These are phyloP conservation scores for Heliconius nattereri DNA, from an alignment of 1,140 invertebrate species.

Conservation along the genomic window DNA sequence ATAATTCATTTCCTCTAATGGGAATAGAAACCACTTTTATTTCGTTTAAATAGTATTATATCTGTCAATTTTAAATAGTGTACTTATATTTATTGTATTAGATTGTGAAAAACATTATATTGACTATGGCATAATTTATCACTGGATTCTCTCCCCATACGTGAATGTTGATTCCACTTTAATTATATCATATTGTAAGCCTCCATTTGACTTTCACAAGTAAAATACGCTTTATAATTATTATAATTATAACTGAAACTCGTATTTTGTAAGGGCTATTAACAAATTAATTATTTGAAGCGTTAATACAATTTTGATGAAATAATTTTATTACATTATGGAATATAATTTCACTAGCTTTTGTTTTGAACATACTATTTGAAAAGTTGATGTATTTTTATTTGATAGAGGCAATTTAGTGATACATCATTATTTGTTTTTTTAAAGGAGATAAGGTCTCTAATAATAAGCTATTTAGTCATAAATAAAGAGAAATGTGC, in stretches of 20 bases:
- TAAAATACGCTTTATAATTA: background rate
- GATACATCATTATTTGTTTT: too few species aligned
- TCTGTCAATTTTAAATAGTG: too few species aligned
- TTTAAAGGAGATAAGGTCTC: too few species aligned
- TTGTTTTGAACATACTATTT: background rate
- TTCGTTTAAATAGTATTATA: too few species aligned
- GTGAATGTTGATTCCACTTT: background rate
- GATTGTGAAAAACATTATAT: too few species aligned
- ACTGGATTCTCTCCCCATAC: background rate
- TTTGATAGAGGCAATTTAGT: too few species aligned
- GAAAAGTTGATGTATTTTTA: background rate
- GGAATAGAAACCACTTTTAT: too few species aligned
- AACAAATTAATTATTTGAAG: constrained; percentile 2
- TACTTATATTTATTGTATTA: too few species aligned
- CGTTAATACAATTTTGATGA: constrained; percentile 13
- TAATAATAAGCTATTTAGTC: too few species aligned
- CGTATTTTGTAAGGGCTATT: constrained; percentile 5
- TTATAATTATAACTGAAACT: constrained; percentile 5
- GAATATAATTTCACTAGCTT: background rate
- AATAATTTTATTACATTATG: background rate
- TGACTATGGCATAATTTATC: too few species aligned
- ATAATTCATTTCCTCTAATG: too few species aligned
- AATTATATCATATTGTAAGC: background rate
- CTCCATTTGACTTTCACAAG: background rate
- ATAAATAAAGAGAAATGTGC: too few species aligned